Evolutionary conservation across 2,888 invertebrate genomes (phyloP), one percentile per base, ranked within the genome.

Genomic region (Rhogogaster chlorosoma): DNA sequence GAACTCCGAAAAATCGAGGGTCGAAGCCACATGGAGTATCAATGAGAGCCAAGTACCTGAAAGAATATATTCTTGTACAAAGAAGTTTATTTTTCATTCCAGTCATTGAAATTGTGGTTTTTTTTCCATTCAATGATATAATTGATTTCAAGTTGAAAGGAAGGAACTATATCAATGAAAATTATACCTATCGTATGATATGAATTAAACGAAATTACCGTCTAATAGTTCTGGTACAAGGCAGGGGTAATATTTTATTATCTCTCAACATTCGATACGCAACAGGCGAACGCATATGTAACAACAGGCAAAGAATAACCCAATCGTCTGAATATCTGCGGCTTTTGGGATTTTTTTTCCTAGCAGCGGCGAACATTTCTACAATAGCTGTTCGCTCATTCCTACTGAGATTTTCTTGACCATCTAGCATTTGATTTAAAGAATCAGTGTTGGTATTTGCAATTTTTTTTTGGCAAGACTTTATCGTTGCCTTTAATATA

Each of bases 221-320:
- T 57, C 57, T 57, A 57, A 57, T 57, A 57, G 57, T 57, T 57
- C 57, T 57, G 57, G 57, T 57, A 57, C 57, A 57, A 57, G 57
- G 57, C 57, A 57, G 57, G 57, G 57, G 57, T 57, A 57, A 57
- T 22, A 57, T 57, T 57, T 57, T 57, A 22, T 22, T 57, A 22
- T 57, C 22, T 57, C 57, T 57, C 57, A 57, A 57, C 22, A 57
- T 57, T 57, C 57, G 57, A 57, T 57, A 57, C n/a, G 57, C 57
- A 57, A 57, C 57, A 57, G 57, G n/a, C 22, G 57, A 57, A 57
- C 57, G 57, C 57, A 57, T 57, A 57, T 57, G 57, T 57, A 57
- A 57, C 57, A 57, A 22, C 22, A 57, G 2, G 22, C 57, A 57
- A 57, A 57, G 57, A 57, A 57, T 57, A 57, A 57, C 57, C 57